These are phyloP conservation scores for Climacteris rufus DNA, from an alignment of 2,113 vertebrate species.

Conservation along the genomic window DNA sequence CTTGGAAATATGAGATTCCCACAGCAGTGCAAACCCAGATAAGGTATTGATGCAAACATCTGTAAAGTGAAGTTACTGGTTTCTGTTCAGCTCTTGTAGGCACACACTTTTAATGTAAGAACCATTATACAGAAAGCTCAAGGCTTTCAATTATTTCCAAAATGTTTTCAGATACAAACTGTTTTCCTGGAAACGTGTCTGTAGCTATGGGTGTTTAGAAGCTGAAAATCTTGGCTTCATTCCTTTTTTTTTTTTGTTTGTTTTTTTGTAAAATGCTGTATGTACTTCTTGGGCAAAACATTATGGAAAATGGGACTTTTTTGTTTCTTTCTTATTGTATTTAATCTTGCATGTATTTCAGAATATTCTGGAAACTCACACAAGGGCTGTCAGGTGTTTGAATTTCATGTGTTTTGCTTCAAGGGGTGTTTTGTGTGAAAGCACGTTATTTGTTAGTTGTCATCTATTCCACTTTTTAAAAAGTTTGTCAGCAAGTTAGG, in stretches of 20 bases:
- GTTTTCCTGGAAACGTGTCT: background rate
- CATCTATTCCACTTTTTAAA: background rate
- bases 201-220: background rate
- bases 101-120: background rate
- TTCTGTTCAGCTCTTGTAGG: background rate
- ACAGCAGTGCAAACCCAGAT: background rate
- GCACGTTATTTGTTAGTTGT: background rate
- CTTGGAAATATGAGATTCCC: background rate
- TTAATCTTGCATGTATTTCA: background rate
- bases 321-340: background rate
- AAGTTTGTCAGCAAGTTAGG: background rate
- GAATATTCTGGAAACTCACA: background rate
- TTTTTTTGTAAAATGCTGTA: background rate
- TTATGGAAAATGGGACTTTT: rapidly evolving
- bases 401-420: background rate
- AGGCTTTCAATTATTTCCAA: background rate
- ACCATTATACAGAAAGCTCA: background rate
- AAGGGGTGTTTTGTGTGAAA: background rate
- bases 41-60: background rate
- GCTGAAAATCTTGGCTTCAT: background rate
- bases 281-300: background rate
- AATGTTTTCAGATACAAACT: background rate
- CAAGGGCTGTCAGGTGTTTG: background rate
- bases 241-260: too few relatives aligned
- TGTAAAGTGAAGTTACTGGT: background rate